A percentile compares a stretch with the other conserved stretches of the same genome.
Evolutionary conservation across 1,140 invertebrate genomes (phyloP).

Genomic region (Kradibia gibbosae): DNA sequence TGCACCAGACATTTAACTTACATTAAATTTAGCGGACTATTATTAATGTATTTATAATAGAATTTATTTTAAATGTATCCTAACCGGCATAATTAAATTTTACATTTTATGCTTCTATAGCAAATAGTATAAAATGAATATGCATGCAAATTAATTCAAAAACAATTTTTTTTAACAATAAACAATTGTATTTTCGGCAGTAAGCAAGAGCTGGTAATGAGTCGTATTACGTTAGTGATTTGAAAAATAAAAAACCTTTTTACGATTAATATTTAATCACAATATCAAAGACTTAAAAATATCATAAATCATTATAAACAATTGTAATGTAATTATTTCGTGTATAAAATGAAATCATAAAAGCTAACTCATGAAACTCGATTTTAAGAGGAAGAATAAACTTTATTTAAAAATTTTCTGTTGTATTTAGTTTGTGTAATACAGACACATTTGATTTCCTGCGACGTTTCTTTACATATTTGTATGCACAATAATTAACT

Average conservation of each 20-base stretch:
- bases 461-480: background rate
- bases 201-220: background rate
- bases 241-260: background rate
- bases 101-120: background rate
- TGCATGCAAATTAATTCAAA: background rate
- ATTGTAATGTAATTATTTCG: too few relatives aligned
- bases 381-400: background rate
- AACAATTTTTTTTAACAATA: background rate
- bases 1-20: too few relatives aligned
- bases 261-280: too few relatives aligned
- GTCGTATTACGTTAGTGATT: background rate
- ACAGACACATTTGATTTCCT: background rate
- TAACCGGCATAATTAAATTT: background rate
- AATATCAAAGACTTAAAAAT: too few relatives aligned
- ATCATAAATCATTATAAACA: too few relatives aligned
- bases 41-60: too few relatives aligned
- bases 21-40: too few relatives aligned
- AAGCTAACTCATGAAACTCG: background rate
- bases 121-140: background rate
- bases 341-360: too few relatives aligned
- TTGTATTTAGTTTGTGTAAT: background rate
- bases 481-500: background rate
- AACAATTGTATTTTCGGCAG: background rate
- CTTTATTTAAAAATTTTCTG: background rate
- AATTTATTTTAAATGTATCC: too few relatives aligned